Conservation (phyloP, 2,797 vertebrate species). For the Vireo griseus region DNA sequence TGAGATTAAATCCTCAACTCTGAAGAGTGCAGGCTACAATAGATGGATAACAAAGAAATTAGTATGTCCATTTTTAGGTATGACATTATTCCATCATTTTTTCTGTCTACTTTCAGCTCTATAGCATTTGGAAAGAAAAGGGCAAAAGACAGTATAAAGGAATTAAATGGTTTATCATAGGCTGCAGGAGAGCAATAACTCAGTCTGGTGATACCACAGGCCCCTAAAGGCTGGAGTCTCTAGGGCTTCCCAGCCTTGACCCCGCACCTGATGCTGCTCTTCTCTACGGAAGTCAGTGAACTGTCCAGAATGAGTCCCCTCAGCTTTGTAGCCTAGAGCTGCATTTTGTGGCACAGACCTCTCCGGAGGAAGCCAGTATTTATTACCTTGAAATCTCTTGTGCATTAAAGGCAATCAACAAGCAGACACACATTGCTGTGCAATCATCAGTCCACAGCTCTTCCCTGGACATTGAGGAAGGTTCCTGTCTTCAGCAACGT, state of each 20-base stretch:
- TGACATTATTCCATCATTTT: background rate
- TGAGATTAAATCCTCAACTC: background rate
- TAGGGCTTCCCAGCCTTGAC: background rate
- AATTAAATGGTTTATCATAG: background rate
- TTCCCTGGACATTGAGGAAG: background rate
- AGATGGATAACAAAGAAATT: background rate
- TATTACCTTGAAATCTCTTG: background rate
- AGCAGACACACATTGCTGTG: background rate
- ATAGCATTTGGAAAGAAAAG: background rate
- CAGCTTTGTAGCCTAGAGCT: background rate
- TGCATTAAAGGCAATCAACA: background rate
- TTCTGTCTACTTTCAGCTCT: background rate
- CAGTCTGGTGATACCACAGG: background rate
- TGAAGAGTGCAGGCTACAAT: background rate
- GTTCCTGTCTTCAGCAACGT: background rate
- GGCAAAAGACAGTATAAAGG: background rate
- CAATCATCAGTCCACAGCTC: background rate
- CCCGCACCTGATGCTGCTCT: rapidly evolving
- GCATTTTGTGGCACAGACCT: background rate
- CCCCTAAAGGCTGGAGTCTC: background rate
- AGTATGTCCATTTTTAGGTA: background rate
- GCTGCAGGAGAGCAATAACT: background rate
- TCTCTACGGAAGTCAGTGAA: background rate
- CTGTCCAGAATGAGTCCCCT: background rate
- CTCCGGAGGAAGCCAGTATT: background rate